Conservation (phyloP, 92 coral and sea anemone species). For the Zoanthus sociatus region DNA sequence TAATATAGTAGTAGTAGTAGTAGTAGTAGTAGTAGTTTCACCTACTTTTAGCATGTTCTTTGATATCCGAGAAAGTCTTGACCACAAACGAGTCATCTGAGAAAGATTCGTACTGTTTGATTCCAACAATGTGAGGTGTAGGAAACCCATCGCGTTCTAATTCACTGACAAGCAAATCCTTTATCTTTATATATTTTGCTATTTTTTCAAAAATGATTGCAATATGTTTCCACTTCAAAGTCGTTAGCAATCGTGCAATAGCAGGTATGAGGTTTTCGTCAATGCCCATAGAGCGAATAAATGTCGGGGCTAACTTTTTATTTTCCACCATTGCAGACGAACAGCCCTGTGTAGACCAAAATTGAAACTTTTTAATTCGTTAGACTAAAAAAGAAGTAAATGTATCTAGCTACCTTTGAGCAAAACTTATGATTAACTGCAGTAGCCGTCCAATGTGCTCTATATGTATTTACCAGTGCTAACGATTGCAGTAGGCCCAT, state of each 20-base stretch:
- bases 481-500: no score
- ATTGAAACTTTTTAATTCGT: not conserved
- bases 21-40: not conserved
- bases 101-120: not conserved
- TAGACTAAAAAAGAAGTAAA: not conserved
- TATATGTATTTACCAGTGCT: no score
- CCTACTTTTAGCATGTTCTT: slow-evolving; percentile 21
- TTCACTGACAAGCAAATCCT: slow-evolving; percentile 16
- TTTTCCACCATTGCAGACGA: slow-evolving; percentile 18
- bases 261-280: slow-evolving; percentile 38
- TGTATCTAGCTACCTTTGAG: no score
- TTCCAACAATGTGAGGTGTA: slow-evolving; percentile 20
- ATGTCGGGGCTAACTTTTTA: slow-evolving; percentile 14
- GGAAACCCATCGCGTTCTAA: slow-evolving; percentile 11
- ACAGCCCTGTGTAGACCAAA: slow-evolving; percentile 2
- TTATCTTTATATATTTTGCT: slow-evolving; percentile 7
- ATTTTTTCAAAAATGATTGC: slow-evolving; percentile 4
- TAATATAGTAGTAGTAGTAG: no score
- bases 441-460: no score
- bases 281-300: slow-evolving; percentile 10
- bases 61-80: slow-evolving; percentile 25
- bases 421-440: no score
- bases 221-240: slow-evolving; percentile 14
- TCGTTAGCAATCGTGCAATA: slow-evolving; percentile 1
- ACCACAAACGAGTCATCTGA: not conserved